Base-by-base conservation (phyloP, 23 tunicate genomes). In the Clavelina lepadiformis region DNA sequence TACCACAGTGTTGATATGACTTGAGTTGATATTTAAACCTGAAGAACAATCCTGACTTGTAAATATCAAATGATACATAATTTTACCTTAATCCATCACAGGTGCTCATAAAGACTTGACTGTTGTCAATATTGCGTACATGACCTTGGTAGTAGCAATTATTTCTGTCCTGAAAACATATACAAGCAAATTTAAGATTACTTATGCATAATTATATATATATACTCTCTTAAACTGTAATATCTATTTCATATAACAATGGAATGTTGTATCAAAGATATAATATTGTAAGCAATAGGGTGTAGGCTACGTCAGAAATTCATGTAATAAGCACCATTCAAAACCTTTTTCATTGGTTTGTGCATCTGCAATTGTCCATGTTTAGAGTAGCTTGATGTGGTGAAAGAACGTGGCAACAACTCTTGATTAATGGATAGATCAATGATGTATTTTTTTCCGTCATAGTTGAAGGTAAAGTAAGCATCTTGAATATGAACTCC, bases 101-200 rank as follows among this genome's bases (percentile, higher is more conserved):
- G 23, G 93, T 85, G 79, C 83, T 85, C 49, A 66, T 69, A 20
- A 77, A 58, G 11, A 77, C 93, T 30, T 61, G 51, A 47, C 93
- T 76, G 34, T 63, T 63, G 26, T 70, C 63, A 61, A 70, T 56
- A 24, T 49, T 74, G 41, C 61, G 28, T 18, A 85, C 83, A 31
- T 63, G 46, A 19, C 93, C 93, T 60, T 85, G 83, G 46, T 85
- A 85, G 34, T 85, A 76, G 37, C 93, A 85, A 77, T 85, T 74
- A 62, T 85, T 73, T 21, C 31, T 34, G 35, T 73, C 91, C 75
- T 82, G 29, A 26, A 63, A 34, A 7, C n/a, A n/a, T n/a, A n/a
- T n/a, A n/a, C n/a, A n/a, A n/a, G n/a, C n/a, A n/a, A n/a, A n/a
- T n/a, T n/a, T n/a, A n/a, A n/a, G n/a, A n/a, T n/a, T n/a, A n/a